These are phyloP conservation scores for Griposia aprilina DNA, from an alignment of 2,888 invertebrate genomes.

Conservation along the genomic window DNA sequence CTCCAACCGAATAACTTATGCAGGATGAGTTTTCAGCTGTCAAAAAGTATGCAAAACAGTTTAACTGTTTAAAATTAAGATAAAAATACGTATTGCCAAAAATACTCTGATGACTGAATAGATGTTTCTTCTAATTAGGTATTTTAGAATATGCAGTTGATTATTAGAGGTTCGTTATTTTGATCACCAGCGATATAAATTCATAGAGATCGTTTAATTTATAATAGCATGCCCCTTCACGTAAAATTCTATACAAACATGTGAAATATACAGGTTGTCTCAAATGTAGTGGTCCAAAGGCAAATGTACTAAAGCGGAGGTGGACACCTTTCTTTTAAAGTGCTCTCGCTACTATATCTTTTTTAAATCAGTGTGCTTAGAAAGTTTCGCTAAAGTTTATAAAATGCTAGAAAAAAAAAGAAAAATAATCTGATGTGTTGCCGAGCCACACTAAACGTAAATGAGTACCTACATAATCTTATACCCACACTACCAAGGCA, in stretches of 20 bases:
- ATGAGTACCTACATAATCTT: no score
- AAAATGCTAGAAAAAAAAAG: no score
- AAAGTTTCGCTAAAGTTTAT: no score
- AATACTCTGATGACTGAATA: neutral
- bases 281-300: no score
- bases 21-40: neutral
- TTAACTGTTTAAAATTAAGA: neutral
- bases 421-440: no score
- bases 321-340: no score
- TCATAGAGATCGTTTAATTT: neutral
- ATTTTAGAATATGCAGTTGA: neutral
- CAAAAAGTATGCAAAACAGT: neutral
- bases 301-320: no score
- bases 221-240: neutral
- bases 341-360: no score
- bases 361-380: no score
- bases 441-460: no score
- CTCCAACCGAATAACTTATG: neutral
- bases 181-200: neutral
- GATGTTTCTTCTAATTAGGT: neutral
- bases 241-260: neutral
- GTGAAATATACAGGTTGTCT: no score
- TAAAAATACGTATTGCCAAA: slow-evolving; percentile 5
- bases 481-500: no score
- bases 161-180: neutral